phyloP scores from a whole-genome alignment of 1,140 invertebrate genomes.

The Aphis craccivora region DNA sequence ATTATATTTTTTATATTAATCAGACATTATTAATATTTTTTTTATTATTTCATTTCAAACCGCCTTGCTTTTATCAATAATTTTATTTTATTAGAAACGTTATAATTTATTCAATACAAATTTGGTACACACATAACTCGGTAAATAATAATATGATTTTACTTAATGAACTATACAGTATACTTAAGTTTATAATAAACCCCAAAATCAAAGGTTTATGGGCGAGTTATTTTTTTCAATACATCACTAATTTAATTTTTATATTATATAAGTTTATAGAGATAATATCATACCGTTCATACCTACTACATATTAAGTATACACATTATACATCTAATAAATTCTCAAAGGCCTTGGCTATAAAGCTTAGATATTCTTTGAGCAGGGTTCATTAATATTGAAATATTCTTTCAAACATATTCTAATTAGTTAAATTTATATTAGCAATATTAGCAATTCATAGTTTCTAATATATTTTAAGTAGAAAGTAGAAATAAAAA shows the following conservation, averaged over 20 bases:
- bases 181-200: neutral
- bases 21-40: neutral
- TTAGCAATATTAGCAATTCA: neutral
- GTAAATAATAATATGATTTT: conserved; percentile 3
- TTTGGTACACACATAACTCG: neutral
- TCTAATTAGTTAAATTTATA: neutral
- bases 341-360: neutral
- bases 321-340: neutral
- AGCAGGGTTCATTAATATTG: neutral
- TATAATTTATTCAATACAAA: neutral
- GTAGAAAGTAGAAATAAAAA: neutral
- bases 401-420: neutral
- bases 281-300: neutral
- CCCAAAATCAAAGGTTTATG: neutral
- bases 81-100: neutral
- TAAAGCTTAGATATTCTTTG: neutral
- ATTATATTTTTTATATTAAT: neutral
- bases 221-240: conserved; percentile 16
- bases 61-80: neutral
- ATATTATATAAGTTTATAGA: neutral
- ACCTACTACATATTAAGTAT: neutral
- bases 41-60: neutral
- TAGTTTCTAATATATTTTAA: neutral
- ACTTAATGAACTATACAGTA: conserved; percentile 29
- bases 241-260: neutral